phyloP scores from a whole-genome alignment of 53 echinoderm and acorn worm genomes.

The Holothuria leucospilota region DNA sequence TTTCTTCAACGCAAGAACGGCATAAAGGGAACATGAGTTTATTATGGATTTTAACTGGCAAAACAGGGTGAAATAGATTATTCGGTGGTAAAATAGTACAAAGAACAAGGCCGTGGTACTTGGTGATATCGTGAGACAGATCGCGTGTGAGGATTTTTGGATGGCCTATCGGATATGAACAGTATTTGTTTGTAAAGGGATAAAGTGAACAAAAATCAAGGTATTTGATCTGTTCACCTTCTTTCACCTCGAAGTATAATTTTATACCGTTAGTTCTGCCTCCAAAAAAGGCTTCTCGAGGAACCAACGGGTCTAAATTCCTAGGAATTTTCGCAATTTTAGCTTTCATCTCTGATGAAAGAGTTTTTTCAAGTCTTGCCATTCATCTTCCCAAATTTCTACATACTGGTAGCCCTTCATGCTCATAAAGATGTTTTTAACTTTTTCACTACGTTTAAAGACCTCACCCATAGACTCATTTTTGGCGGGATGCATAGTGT shows the following conservation, averaged over 20 bases:
- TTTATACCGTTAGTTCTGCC: no score
- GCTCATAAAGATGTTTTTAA: no score
- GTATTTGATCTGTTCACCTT: conserved; percentile 60
- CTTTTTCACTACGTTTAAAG: no score
- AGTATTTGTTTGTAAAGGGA: no score
- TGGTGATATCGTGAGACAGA: conserved; percentile 23
- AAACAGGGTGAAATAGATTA: no score
- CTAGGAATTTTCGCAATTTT: not conserved
- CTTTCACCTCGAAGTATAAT: conserved; percentile 21
- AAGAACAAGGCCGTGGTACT: conserved; percentile 62
- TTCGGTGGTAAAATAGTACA: conserved; percentile 59
- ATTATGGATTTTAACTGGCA: no score
- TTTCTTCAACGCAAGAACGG: conserved; percentile 57
- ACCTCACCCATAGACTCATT: no score
- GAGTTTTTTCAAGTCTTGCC: conserved; percentile 4
- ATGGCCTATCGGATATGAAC: no score
- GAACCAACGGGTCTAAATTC: not conserved
- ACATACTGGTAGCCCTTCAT: conserved; percentile 6
- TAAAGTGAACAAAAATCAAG: no score
- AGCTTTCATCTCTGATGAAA: conserved; percentile 10
- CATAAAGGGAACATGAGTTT: conserved; percentile 76
- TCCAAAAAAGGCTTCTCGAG: conserved; percentile 61
- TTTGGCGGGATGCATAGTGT: no score
- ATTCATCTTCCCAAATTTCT: conserved; percentile 28
- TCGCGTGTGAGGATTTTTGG: no score